Base-by-base conservation (phyloP, 2,888 invertebrate genomes). In the Lamellibrachia satsuma region DNA sequence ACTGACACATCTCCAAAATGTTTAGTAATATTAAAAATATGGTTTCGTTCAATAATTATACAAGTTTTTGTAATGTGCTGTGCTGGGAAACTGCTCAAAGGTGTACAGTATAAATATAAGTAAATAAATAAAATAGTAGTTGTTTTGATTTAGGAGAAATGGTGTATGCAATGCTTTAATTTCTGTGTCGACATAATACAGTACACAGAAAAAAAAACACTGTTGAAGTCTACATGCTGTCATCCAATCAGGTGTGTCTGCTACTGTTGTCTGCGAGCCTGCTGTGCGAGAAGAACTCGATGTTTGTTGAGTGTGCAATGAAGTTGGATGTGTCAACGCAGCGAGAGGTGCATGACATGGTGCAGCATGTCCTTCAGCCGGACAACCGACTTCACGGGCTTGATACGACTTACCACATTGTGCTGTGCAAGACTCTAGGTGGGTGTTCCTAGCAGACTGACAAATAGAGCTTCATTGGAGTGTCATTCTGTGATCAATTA, bases 271-370 rank as follows among this genome's bases (percentile, higher is more conserved):
- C 91, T n/a, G 92, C 93, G 27, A 92, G 92, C 57, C 52, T 93
- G 92, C 27, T 93, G 52, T 93, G 92, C 27, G 93, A 93, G 90
- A 55, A 92, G 7, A 92, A 91, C 91, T 7, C 27, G 0, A 55
- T 92, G 52, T 93, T 93, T 52, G 92, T 93, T 15, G 92, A 92
- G 3, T 52, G 92, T 27, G 93, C 93, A 75, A 93, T 92, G 92
- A 92, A 27, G 39, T 15, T 92, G 75, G 93, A 93, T 9, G 90
- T 92, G 15, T 11, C 27, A 52, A 7, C 91, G 8, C 93, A 93
- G 91, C 92, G 92, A 7, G 93, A 93, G 91, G 75, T 93, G 1
- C 92, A 91, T 8, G 92, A 93, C 51, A 93, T 93, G 93, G 92
- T 92, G 15, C 92, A 93, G 52, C 92, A 55, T 27, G 93, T 93